phyloP scores from a whole-genome alignment of 2,888 invertebrate genomes.

The Metallyticus violacea region DNA sequence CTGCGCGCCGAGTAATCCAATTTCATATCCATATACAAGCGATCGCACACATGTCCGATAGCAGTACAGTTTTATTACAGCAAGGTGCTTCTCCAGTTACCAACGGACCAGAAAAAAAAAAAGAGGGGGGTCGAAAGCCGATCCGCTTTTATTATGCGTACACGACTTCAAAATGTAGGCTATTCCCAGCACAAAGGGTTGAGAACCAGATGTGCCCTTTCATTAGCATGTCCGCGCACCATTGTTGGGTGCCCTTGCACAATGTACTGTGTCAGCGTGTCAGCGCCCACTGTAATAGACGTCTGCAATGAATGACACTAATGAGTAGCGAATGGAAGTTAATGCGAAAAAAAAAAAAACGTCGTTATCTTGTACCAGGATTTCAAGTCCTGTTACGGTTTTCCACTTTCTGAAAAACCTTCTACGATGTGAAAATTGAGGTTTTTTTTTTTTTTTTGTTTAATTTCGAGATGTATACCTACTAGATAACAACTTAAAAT shows the following conservation, averaged over 20 bases:
- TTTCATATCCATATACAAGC: conserved; percentile 7
- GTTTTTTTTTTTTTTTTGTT: no score
- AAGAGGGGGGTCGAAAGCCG: background rate
- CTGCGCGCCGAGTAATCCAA: background rate
- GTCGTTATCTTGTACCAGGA: background rate
- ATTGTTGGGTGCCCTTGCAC: background rate
- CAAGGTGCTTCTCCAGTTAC: background rate
- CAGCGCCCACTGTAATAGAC: background rate
- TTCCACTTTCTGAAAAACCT: no score
- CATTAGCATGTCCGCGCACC: background rate
- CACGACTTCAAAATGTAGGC: background rate
- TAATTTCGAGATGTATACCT: no score
- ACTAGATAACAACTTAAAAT: no score
- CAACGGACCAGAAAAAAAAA: background rate
- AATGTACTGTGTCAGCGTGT: background rate
- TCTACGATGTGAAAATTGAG: no score
- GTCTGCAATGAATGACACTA: background rate
- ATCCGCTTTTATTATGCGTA: no score
- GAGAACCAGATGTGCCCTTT: background rate
- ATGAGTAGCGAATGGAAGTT: background rate
- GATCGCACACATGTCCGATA: background rate
- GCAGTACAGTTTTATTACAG: background rate
- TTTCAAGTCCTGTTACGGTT: background rate
- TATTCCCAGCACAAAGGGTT: background rate
- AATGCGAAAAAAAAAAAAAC: background rate